These are phyloP conservation scores for Macrophya annulata DNA, from an alignment of 2,888 invertebrate species.

Conservation along the genomic window DNA sequence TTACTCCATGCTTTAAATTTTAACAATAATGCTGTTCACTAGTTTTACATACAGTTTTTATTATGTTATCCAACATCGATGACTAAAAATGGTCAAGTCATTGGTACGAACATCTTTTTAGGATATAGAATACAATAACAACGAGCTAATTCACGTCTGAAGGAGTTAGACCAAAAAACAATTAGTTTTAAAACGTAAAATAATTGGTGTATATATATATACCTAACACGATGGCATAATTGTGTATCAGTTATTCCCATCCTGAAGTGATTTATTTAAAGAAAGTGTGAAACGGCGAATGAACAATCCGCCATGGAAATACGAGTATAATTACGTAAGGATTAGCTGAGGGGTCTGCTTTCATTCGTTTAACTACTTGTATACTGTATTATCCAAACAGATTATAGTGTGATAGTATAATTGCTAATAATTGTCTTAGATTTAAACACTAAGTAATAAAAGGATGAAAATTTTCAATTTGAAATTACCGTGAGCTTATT, in stretches of 20 bases:
- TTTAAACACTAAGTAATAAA: neutral
- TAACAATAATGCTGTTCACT: too few species aligned
- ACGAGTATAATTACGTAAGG: slow-evolving; percentile 48
- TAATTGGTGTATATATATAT: too few species aligned
- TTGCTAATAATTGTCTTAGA: neutral
- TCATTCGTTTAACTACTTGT: slow-evolving; percentile 26
- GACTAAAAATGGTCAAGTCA: neutral
- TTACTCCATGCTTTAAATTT: neutral
- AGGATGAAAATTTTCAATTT: neutral
- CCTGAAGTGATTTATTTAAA: slow-evolving; percentile 36
- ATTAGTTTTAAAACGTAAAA: slow-evolving; percentile 20
- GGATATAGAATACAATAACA: neutral
- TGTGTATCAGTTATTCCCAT: slow-evolving; percentile 39
- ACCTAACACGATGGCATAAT: too few species aligned
- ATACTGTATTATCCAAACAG: neutral
- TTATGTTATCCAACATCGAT: neutral
- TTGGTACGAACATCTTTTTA: neutral
- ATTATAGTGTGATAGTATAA: neutral
- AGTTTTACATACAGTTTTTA: too few species aligned
- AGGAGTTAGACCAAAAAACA: slow-evolving; percentile 8
- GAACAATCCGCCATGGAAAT: slow-evolving; percentile 52
- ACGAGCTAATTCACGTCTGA: neutral
- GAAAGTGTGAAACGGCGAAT: slow-evolving; percentile 54
- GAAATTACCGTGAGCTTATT: neutral
- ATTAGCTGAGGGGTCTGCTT: neutral